Evolutionary conservation across 2,797 vertebrate species (phyloP), one percentile per base, ranked within the genome.

Genomic region (Lepus townsendii): DNA sequence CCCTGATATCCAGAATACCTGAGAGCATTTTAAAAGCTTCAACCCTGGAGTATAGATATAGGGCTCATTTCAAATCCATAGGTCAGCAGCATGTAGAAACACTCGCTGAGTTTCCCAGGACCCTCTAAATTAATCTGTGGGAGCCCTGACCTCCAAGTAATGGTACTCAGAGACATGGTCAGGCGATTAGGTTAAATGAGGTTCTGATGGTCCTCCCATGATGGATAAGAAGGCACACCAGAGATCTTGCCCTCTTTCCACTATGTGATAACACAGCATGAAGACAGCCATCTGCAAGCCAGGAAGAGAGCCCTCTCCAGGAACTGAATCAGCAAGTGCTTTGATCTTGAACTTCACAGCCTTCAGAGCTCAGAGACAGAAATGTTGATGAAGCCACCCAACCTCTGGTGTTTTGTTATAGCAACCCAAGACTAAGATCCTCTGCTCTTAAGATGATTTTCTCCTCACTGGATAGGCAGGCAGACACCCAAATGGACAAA

Each of bases 381-480:
- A n/a, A 27, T 77, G 22, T 10, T 62, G 50, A 69, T 13, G 66
- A 54, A 88, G 47, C 75, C 7, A 62, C 19, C 57, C 22, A 26
- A 7, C 83, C 14, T 32, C 47, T n/a, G 27, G 26, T 47, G 19
- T 57, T 16, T 20, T 57, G 54, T 57, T 57, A 57, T 7, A 16
- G 54, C 54, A 57, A 20, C 17, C 54, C 54, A 57, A 57, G 54
- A 57, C 17, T 57, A 57, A 57, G 54, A 57, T 20, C 16, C 30
- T 27, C n/a, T 85, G n/a, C 24, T 86, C 32, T 83, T 24, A 93
- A 79, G 82, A 91, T 38, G 14, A 90, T 83, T 87, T 93, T 42
- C 7, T 35, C 20, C 47, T 95, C 75, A 24, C 16, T 68, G 19
- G 5, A 35, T 32, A 93, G 75, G 32, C 73, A 91, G 69, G 38